Evolutionary conservation across 2,797 vertebrate species (phyloP), one percentile per base, ranked within the genome.

Genomic region (Oreochromis mossambicus): DNA sequence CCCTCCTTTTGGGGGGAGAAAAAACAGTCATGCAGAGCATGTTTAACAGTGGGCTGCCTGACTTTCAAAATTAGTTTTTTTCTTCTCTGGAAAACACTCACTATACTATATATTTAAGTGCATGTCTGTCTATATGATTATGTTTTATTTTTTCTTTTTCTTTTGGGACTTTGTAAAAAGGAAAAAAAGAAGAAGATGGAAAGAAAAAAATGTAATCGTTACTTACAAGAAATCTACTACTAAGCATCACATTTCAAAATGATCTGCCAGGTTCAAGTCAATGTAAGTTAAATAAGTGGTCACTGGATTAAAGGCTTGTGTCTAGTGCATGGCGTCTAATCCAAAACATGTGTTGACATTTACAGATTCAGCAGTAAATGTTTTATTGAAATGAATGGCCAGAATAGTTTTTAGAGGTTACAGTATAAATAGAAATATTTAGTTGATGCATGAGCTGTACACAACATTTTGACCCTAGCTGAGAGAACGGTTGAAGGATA

Each of bases 311-410:
- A 43, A n/a, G n/a, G 61, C 17, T 41, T 12, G 21, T 80, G 0
- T 41, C 17, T 34, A 36, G 32, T n/a, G 58, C 34, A 12, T 1
- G 32, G 21, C 41, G 21, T 50, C 70, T 1, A 32, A 75, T 75
- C 70, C 4, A 29, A 48, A 34, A 6, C 26, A 56, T 9, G 51
- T 56, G 21, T 26, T 54, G n/a, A 32, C 26, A 46, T 61, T 82
- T 54, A 48, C 61, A 32, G 13, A 36, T 79, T 58, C 9, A 92
- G 92, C 94, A 95, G 95, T 95, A 88, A 96, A 77, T 80, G 5
- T 75, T 75, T 75, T 75, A 95, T 88, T 94, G 63, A 93, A 83
- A 84, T 36, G 29, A 87, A 92, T 91, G 43, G 26, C 11, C 26
- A 19, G 11, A 8, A 34, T 21, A 56, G 14, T 61, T 73, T 36